Base-by-base conservation (phyloP, 2,888 invertebrate species). In the Amphiduros pacificus region DNA sequence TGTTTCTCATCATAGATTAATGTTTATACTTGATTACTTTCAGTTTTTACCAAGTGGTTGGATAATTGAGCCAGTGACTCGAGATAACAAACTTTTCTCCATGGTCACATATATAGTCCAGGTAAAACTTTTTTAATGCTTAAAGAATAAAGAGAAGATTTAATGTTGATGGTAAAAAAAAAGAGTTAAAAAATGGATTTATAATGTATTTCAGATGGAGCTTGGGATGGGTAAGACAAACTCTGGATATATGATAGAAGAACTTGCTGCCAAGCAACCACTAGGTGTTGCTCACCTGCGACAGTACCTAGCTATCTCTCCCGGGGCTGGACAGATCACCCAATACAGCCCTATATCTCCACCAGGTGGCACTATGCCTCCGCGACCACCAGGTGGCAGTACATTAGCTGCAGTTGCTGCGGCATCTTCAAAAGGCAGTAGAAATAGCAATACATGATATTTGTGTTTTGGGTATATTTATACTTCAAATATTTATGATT, bases 51-150 rank as follows among this genome's bases (percentile, higher is more conserved):
- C 77, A 1, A 79, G 79, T 73, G 79, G 79, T 2, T 79, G 79
- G 79, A 77, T 79, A 17, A 74, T 79, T 59, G 77, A 79, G 59
- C 77, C 78, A 26, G 71, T 73, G 20, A 65, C 59, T n/a, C 75
- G 71, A 55, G 76, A 77, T 36, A 74, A 73, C 60, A 73, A 72
- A 58, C 57, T 74, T 0, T 71, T 69, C 63, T 75, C 78, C 49
- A 75, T 79, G 73, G 77, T 75, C 28, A 79, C 79, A 1, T 77
- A 77, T 62, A 65, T 79, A 20, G 74, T 76, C 72, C 77, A 79
- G 77, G 77, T 77, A 66, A n/a, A n/a, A n/a, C n/a, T n/a, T n/a
- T n/a, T n/a, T n/a, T n/a, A n/a, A n/a, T n/a, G n/a, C n/a, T n/a
- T n/a, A n/a, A n/a, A n/a, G n/a, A n/a, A n/a, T n/a, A n/a, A n/a